phyloP scores from a whole-genome alignment of 2,888 invertebrate genomes.

The Masnerella sp. region DNA sequence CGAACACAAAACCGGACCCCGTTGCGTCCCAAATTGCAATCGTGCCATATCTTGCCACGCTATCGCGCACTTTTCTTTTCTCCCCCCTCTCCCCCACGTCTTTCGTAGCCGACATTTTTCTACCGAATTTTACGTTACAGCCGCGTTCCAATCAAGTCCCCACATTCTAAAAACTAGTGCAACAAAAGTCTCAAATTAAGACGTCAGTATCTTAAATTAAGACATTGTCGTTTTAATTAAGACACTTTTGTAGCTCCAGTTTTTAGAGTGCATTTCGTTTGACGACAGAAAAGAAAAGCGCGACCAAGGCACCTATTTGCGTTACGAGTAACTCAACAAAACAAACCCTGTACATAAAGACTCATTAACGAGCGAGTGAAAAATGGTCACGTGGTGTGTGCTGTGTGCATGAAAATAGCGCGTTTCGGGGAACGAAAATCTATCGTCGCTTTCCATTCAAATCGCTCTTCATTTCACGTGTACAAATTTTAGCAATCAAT shows the following conservation, averaged over 20 bases:
- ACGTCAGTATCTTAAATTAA: conserved; percentile 7
- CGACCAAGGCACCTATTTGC: conserved; percentile 51
- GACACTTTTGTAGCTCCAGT: too few relatives aligned
- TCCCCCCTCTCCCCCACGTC: not conserved
- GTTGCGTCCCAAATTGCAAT: conserved; percentile 58
- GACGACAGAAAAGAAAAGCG: conserved; percentile 32
- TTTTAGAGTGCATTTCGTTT: conserved; percentile 6
- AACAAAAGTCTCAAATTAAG: too few relatives aligned
- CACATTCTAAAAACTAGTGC: too few relatives aligned
- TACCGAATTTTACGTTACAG: conserved; percentile 21
- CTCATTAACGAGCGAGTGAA: conserved; percentile 41
- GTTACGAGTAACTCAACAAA: conserved; percentile 51
- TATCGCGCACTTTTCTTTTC: conserved; percentile 43
- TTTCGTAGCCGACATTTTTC: conserved; percentile 26
- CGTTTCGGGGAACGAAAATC: conserved; percentile 43
- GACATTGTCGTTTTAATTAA: too few relatives aligned
- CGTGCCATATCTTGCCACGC: conserved; percentile 63
- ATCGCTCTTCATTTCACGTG: not conserved
- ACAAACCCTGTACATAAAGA: conserved; percentile 59
- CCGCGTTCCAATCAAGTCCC: conserved; percentile 12
- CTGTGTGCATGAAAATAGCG: conserved; percentile 32
- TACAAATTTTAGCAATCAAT: too few relatives aligned
- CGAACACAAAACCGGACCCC: too few relatives aligned
- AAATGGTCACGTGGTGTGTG: conserved; percentile 36
- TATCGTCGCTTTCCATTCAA: conserved; percentile 51